Evolutionary conservation across 2,113 vertebrate species (phyloP), one percentile per base, ranked within the genome.

Genomic region (Lathamus discolor): DNA sequence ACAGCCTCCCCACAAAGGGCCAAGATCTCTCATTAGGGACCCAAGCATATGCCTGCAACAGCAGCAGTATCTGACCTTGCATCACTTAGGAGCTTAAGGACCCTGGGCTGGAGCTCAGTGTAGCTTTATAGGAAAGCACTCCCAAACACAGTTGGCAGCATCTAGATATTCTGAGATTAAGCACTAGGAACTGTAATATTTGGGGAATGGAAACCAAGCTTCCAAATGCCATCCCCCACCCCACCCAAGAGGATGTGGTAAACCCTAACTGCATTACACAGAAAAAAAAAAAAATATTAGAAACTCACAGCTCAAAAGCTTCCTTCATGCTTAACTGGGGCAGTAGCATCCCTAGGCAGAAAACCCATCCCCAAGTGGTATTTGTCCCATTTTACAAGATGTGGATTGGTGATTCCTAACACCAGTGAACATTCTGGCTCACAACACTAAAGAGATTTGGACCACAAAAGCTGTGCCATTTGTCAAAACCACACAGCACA

Each of bases 311-410:
- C 20, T 86, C 46, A 64, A 77, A 83, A 20, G 11, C 14, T 74
- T 54, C 49, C 13, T 63, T 39, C 11, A 18, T 51, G 16, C 20
- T 92, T 85, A 90, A 92, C 0, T 73, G 70, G 93, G 54, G 28
- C 91, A 97, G 93, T 5, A 81, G 33, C 46, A 90, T 31, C 88
- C 52, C 55, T 51, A 78, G 43, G 83, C 76, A 94, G 79, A 64
- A 81, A 78, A 39, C 24, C 44, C 52, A 29, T 41, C 73, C 70
- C 88, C 83, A 81, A 9, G 64, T 20, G 51, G 66, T 14, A 48
- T 44, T 16, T 78, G 72, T 29, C 29, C 90, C 79, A 70, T 51
- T 93, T 92, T n/a, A 73, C 25, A 88, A 27, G 20, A 3, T 7
- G 6, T 7, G 9, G 41, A 28, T 6, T 67, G 6, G 9, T 55